phyloP scores from a whole-genome alignment of 2,113 vertebrate genomes.

The Psephotus haematonotus region DNA sequence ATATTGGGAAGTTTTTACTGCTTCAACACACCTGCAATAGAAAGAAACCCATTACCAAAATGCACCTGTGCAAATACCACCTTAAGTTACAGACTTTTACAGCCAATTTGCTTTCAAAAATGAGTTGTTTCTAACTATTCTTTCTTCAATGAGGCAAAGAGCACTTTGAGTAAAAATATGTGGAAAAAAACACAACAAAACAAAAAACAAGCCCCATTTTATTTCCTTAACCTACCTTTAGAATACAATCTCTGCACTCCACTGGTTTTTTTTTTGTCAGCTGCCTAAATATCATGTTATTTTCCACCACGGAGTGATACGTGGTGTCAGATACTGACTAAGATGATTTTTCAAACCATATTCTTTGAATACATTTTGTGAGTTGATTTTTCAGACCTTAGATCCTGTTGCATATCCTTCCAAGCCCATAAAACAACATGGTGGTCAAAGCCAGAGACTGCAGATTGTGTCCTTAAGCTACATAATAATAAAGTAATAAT shows the following conservation, averaged over 20 bases:
- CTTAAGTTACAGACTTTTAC: not conserved
- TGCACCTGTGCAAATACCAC: not conserved
- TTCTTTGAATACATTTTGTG: not conserved
- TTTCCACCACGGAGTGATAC: not conserved
- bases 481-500: not conserved
- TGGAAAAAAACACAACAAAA: not conserved
- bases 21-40: slow-evolving; percentile 91
- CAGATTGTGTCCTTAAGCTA: not conserved
- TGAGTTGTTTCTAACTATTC: not conserved
- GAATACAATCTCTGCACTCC: not conserved
- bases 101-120: not conserved
- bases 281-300: not conserved
- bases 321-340: not conserved
- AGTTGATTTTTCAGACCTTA: not conserved
- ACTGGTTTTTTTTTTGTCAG: not conserved
- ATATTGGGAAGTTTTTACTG: slow-evolving; percentile 91
- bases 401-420: not conserved
- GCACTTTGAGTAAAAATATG: not conserved
- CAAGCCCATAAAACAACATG: not conserved
- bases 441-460: not conserved
- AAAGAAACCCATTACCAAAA: not conserved
- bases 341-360: not conserved
- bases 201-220: not conserved
- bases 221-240: not conserved
- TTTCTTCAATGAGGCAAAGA: not conserved